Conservation (phyloP, 2,888 invertebrate species). For the Ecdyonurus torrentis region DNA sequence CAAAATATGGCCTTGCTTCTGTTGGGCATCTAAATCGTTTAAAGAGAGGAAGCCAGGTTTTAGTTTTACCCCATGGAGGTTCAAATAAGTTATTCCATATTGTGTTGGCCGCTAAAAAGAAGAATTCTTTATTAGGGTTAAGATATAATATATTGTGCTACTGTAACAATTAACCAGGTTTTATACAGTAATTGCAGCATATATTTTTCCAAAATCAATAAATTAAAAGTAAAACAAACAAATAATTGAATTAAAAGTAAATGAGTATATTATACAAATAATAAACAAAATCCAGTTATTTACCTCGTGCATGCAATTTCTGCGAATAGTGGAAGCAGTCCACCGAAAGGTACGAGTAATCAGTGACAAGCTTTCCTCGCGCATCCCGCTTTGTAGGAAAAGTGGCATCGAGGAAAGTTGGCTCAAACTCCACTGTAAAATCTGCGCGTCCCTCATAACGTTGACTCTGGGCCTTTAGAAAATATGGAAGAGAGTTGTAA, state of each 20-base stretch:
- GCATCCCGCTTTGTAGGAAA: neutral
- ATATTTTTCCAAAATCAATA: neutral
- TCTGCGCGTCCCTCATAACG: conserved; percentile 46
- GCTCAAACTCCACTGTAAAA: conserved; percentile 55
- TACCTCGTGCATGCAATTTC: conserved; percentile 59
- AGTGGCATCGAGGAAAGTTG: conserved; percentile 18
- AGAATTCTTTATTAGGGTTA: neutral
- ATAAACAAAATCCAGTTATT: too few relatives aligned
- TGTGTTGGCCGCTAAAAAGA: conserved; percentile 42
- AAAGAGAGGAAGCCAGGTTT: conserved; percentile 36
- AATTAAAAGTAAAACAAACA: neutral
- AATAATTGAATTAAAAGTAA: too few relatives aligned
- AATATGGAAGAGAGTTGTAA: too few relatives aligned
- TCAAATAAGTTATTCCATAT: conserved; percentile 57
- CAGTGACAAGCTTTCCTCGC: conserved; percentile 18
- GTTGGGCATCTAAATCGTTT: conserved; percentile 44
- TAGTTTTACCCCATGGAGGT: conserved; percentile 47
- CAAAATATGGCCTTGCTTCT: conserved; percentile 7
- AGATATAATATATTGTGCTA: neutral
- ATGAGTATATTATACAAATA: too few relatives aligned
- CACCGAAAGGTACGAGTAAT: conserved; percentile 52
- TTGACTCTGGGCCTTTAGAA: conserved; percentile 39
- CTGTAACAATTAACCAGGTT: neutral
- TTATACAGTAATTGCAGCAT: neutral
- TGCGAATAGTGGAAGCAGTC: conserved; percentile 68